phyloP scores from a whole-genome alignment of 1,140 invertebrate genomes.

The Scaptomyza montana region DNA sequence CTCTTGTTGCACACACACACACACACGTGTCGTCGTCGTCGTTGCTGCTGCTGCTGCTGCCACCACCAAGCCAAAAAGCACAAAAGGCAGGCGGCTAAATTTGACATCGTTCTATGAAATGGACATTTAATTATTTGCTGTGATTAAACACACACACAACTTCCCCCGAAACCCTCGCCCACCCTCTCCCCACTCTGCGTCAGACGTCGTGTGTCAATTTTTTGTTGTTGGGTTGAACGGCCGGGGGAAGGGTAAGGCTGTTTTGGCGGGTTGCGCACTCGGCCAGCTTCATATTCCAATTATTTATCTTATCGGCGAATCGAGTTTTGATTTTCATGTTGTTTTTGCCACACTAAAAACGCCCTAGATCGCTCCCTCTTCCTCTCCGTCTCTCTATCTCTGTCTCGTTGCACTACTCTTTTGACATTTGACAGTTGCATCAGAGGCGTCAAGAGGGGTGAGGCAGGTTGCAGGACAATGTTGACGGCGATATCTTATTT shows the following conservation, averaged over 20 bases:
- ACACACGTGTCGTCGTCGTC: constrained; percentile 83
- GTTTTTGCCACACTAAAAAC: constrained; percentile 21
- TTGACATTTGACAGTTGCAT: constrained; percentile 72
- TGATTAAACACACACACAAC: constrained; percentile 70
- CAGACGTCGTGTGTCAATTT: constrained; percentile 41
- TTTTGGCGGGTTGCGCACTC: not conserved
- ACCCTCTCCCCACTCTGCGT: no score
- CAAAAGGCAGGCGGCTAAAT: not conserved
- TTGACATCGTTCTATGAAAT: constrained; percentile 71
- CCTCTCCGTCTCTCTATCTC: not conserved
- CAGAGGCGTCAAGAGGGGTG: not conserved
- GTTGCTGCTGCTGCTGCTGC: constrained; percentile 43
- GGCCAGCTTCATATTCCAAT: constrained; percentile 77
- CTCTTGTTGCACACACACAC: constrained; percentile 55
- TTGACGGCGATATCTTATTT: not conserved
- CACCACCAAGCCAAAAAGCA: not conserved
- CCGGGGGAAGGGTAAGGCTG: not conserved
- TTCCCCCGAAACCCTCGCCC: no score
- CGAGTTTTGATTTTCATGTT: constrained; percentile 57
- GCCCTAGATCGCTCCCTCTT: constrained; percentile 20
- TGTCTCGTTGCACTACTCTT: constrained; percentile 23
- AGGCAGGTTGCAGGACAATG: no score
- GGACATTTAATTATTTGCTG: constrained; percentile 83
- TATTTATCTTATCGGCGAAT: constrained; percentile 78
- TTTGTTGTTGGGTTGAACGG: not conserved